A percentile compares a stretch with the other conserved stretches of the same genome.
Conservation (phyloP, 1,140 invertebrate species). For the Leucophenga varia region DNA sequence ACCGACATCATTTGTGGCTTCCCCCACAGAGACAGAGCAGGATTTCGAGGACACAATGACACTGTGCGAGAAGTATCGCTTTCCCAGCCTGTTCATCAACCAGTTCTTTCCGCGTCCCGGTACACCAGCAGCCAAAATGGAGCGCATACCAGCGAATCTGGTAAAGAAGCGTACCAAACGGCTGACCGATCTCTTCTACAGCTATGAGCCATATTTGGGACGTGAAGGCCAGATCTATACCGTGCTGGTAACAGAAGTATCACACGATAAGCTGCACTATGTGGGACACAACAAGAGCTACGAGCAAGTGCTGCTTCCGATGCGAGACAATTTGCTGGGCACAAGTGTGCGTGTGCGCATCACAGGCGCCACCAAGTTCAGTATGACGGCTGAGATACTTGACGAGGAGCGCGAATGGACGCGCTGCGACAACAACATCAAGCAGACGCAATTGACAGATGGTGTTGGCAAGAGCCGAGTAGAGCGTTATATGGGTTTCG, state of each 20-base stretch:
- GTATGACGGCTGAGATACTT: constrained; percentile 75
- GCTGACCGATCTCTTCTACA: constrained; percentile 88
- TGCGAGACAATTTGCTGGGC: constrained; percentile 76
- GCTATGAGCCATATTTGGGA: constrained; percentile 82
- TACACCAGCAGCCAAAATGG: constrained; percentile 91
- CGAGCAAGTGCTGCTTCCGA: constrained; percentile 89
- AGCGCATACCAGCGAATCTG: constrained; percentile 73
- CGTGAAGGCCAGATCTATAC: constrained; percentile 76
- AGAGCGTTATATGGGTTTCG: constrained; percentile 21
- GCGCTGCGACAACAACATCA: constrained; percentile 29
- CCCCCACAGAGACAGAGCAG: constrained; percentile 88
- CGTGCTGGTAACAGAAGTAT: constrained; percentile 90
- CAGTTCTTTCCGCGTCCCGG: constrained; percentile 96
- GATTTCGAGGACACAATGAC: constrained; percentile 90
- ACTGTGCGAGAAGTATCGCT: constrained; percentile 85
- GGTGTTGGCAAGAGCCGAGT: no score
- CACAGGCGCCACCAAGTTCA: constrained; percentile 77
- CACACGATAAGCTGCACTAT: constrained; percentile 86
- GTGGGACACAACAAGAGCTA: constrained; percentile 97
- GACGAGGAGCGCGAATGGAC: constrained; percentile 57
- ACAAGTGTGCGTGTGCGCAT: constrained; percentile 81
- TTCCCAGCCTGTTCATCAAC: constrained; percentile 95
- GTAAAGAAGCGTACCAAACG: constrained; percentile 89
- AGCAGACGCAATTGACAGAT: no score
- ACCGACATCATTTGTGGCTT: constrained; percentile 99